Conservation (phyloP, 2,888 invertebrate species). For the Meteorus cinctellus region DNA sequence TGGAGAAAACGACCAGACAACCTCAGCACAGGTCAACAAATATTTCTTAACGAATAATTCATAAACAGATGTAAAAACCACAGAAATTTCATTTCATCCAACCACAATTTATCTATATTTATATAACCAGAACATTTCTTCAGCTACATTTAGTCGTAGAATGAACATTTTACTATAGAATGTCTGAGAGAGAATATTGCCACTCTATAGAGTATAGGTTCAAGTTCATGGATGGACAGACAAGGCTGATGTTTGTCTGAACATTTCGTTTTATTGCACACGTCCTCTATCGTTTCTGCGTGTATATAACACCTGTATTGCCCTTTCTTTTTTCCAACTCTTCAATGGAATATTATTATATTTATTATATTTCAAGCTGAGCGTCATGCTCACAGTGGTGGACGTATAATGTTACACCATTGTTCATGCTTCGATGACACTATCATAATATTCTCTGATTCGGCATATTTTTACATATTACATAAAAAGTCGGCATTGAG, state of each 20-base stretch:
- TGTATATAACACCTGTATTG: constrained; percentile 17
- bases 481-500: not conserved
- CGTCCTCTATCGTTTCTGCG: constrained; percentile 13
- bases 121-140: constrained; percentile 21
- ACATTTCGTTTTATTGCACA: constrained; percentile 27
- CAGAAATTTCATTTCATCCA: constrained; percentile 20
- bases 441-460: constrained; percentile 14
- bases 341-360: constrained; percentile 19
- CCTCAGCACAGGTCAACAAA: no score
- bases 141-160: constrained; percentile 24
- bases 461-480: constrained; percentile 2
- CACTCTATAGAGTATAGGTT: constrained; percentile 13
- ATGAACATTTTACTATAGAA: constrained; percentile 15
- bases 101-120: constrained; percentile 6
- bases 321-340: constrained; percentile 2
- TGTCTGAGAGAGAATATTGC: constrained; percentile 7
- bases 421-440: constrained; percentile 9
- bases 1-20: no score
- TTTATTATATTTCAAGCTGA: not conserved
- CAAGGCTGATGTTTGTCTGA: constrained; percentile 29
- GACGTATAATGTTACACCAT: constrained; percentile 11
- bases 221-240: constrained; percentile 41
- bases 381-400: constrained; percentile 1
- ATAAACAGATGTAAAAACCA: constrained; percentile 5
- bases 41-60: no score